phyloP scores from a whole-genome alignment of 2,888 invertebrate genomes.

The Plebejus anna region DNA sequence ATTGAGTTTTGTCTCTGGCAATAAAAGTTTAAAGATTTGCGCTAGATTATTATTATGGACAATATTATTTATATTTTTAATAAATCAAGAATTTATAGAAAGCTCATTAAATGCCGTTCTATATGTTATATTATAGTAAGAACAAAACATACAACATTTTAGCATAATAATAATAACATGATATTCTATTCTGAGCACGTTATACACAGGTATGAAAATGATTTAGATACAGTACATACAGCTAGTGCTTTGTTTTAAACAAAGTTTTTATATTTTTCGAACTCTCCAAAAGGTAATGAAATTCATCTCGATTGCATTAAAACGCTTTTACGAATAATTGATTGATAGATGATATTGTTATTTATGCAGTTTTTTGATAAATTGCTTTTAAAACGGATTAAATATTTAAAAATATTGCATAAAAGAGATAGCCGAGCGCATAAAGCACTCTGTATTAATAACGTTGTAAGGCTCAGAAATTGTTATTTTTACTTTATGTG shows the following conservation, averaged over 20 bases:
- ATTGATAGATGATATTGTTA: slow-evolving; percentile 8
- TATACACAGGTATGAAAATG: no score
- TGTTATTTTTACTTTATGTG: background rate
- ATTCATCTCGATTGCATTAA: background rate
- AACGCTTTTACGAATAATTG: slow-evolving; percentile 5
- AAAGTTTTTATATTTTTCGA: background rate
- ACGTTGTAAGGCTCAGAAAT: background rate
- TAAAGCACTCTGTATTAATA: background rate
- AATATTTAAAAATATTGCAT: slow-evolving; percentile 1
- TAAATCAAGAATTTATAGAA: no score
- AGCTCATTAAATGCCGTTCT: no score
- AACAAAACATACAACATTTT: no score
- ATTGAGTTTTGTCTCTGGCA: no score
- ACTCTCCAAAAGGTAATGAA: background rate
- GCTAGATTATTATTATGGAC: no score
- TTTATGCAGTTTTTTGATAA: background rate
- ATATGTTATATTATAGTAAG: no score
- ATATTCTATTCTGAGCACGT: background rate
- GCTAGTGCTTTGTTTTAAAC: background rate
- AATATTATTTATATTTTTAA: no score
- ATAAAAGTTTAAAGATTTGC: no score
- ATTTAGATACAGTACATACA: no score
- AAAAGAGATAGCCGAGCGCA: background rate
- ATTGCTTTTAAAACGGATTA: slow-evolving; percentile 4
- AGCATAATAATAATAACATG: no score